Evolutionary conservation across 1,140 invertebrate species (phyloP).

Genomic region (Microplitis mediator): DNA sequence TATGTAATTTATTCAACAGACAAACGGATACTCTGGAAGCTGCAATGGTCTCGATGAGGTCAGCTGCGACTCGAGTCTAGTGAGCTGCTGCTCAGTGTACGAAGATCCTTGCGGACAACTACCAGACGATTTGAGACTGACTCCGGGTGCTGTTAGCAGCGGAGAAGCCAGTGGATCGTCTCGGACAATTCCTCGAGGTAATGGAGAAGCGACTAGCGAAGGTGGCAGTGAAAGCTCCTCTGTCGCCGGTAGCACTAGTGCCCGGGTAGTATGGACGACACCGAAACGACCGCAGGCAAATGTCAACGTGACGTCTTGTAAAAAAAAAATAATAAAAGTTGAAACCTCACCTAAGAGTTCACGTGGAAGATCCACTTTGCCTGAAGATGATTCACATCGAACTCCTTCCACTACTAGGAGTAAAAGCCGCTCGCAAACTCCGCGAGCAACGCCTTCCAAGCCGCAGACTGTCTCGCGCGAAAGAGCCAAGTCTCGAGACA

Average conservation of each 20-base stretch:
- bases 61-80: constrained; percentile 77
- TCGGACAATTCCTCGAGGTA: constrained; percentile 27
- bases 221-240: constrained; percentile 79
- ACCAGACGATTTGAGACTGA: constrained; percentile 59
- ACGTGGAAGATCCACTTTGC: constrained; percentile 50
- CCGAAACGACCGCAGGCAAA: constrained; percentile 6
- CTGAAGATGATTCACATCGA: constrained; percentile 31
- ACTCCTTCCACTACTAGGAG: constrained; percentile 4
- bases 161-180: constrained; percentile 16
- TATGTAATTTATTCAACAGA: constrained; percentile 42
- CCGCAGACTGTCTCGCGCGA: constrained; percentile 61
- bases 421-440: constrained; percentile 50
- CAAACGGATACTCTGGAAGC: constrained; percentile 67
- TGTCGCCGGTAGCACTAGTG: constrained; percentile 56
- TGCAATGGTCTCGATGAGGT: constrained; percentile 64
- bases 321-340: constrained; percentile 10
- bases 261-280: not conserved
- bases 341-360: constrained; percentile 48
- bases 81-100: constrained; percentile 76
- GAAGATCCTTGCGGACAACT: constrained; percentile 66
- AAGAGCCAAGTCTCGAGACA: constrained; percentile 64
- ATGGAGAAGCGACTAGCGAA: constrained; percentile 68
- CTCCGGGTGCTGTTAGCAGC: constrained; percentile 47
- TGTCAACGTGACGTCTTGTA: constrained; percentile 14
- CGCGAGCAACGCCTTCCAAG: constrained; percentile 45